Percentiles rank a stretch among this genome's conserved stretches.
phyloP scores from a whole-genome alignment of 2,797 vertebrate genomes.

The Poeciliopsis presidionis region DNA sequence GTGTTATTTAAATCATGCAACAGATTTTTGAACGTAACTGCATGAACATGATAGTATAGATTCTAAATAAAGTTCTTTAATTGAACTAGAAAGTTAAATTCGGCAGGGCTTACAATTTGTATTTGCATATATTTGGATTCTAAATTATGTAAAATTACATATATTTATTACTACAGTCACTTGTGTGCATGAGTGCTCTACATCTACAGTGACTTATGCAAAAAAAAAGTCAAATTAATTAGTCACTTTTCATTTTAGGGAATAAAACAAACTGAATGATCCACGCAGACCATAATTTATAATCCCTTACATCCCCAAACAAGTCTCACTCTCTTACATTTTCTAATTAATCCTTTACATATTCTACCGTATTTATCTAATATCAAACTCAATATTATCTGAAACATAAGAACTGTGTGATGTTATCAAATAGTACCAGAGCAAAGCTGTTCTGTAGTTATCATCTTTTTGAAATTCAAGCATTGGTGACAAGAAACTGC shows the following conservation, averaged over 20 bases:
- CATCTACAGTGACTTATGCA: background rate
- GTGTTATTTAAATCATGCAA: background rate
- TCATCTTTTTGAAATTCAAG: conserved; percentile 50
- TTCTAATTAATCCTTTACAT: conserved; percentile 7
- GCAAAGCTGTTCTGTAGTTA: conserved; percentile 25
- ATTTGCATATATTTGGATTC: background rate
- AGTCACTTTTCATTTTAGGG: background rate
- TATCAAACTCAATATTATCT: conserved; percentile 23
- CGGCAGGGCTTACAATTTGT: background rate
- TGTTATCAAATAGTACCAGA: conserved; percentile 30
- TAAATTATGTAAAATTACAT: background rate
- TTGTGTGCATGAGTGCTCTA: background rate
- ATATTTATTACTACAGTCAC: background rate
- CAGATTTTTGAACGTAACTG: background rate
- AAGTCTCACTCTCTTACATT: background rate
- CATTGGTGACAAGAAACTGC: conserved; percentile 37
- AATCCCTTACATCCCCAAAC: background rate
- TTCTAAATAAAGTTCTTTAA: background rate
- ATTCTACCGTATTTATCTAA: conserved; percentile 21
- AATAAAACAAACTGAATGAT: conserved; percentile 5
- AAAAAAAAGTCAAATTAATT: background rate
- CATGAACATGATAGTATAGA: background rate
- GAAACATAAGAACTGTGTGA: conserved; percentile 16
- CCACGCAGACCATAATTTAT: background rate
- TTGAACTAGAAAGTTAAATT: background rate